phyloP scores from a whole-genome alignment of 2,113 vertebrate genomes.

The Montifringilla adamsi region DNA sequence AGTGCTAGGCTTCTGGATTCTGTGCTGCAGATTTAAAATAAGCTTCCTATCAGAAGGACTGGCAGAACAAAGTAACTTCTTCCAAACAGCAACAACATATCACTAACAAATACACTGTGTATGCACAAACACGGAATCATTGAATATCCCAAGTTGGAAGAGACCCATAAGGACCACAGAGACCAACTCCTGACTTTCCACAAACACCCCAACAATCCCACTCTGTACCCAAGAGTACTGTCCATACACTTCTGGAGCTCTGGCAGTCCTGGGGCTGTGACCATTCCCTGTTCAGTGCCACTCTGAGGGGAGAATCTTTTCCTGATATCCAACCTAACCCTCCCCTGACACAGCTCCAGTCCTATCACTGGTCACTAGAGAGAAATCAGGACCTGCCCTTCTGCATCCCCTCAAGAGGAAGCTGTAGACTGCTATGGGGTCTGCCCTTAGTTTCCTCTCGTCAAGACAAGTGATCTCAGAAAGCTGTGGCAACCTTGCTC shows the following conservation, averaged over 20 bases:
- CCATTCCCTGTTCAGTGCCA: not conserved
- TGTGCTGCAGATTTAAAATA: not conserved
- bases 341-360: not conserved
- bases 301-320: not conserved
- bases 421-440: not conserved
- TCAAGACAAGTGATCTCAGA: not conserved
- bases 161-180: not conserved
- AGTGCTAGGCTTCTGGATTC: not conserved
- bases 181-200: not conserved
- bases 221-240: no score
- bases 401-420: fast-evolving
- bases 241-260: not conserved
- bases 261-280: not conserved
- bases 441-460: not conserved
- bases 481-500: not conserved
- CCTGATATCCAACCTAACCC: not conserved
- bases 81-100: not conserved
- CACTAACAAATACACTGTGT: fast-evolving
- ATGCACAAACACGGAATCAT: not conserved
- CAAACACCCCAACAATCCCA: not conserved
- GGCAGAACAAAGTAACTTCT: not conserved
- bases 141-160: not conserved
- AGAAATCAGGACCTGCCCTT: not conserved
- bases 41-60: not conserved
- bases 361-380: not conserved